These are phyloP conservation scores for Struthidea cinerea DNA, from an alignment of 2,113 vertebrate genomes.

Conservation along the genomic window DNA sequence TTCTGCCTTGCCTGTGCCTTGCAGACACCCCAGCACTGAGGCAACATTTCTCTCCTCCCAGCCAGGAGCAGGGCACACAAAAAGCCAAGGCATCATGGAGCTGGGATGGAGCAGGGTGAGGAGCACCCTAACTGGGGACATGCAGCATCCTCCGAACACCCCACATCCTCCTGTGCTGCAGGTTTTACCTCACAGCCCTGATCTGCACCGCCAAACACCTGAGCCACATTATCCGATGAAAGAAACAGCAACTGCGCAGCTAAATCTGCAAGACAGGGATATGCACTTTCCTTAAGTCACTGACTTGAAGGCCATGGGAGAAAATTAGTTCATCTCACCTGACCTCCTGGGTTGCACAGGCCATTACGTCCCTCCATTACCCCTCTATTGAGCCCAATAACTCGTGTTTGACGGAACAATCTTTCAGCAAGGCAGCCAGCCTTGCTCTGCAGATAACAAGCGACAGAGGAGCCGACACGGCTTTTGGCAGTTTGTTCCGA, in stretches of 20 bases:
- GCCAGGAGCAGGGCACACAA: background rate
- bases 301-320: background rate
- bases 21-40: background rate
- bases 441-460: slow-evolving; percentile 51
- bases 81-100: background rate
- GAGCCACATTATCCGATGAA: fast-evolving
- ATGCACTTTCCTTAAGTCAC: slow-evolving; percentile 12
- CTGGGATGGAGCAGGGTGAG: background rate
- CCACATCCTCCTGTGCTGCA: background rate
- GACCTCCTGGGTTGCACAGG: slow-evolving; percentile 41
- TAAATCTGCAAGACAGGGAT: background rate
- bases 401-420: slow-evolving; percentile 22
- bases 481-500: slow-evolving; percentile 39
- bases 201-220: background rate
- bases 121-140: background rate
- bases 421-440: slow-evolving; percentile 43
- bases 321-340: slow-evolving; percentile 53
- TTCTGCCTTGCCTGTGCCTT: background rate
- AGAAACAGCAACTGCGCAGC: fast-evolving
- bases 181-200: background rate
- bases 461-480: background rate
- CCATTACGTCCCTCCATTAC: slow-evolving; percentile 10
- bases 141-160: fast-evolving
- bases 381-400: slow-evolving; percentile 38
- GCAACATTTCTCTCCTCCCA: background rate